phyloP scores from a whole-genome alignment of 2,113 vertebrate genomes.

The Taxidea taxus region DNA sequence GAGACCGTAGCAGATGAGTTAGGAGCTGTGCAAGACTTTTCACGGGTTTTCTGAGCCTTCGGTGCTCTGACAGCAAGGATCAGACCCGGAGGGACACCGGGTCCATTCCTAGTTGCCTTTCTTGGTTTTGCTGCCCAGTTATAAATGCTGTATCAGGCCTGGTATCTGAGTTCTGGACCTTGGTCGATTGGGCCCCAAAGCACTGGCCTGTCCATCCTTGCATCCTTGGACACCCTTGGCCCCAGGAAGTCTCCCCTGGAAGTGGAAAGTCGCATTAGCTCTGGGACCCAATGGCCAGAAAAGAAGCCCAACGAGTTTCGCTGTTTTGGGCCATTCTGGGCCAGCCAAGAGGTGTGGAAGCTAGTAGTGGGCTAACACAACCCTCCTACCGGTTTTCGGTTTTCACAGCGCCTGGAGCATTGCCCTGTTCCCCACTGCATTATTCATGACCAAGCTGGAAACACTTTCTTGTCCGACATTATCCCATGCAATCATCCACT shows the following conservation, averaged over 20 bases:
- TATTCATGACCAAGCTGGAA: background rate
- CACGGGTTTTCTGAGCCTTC: background rate
- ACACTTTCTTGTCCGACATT: accelerated
- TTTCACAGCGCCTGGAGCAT: background rate
- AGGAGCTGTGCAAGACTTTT: background rate
- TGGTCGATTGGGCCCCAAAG: background rate
- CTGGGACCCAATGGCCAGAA: accelerated
- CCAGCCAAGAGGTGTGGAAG: accelerated
- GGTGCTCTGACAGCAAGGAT: background rate
- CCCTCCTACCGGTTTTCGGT: background rate
- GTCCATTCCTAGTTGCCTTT: background rate
- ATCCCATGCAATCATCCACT: background rate
- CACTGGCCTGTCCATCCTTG: accelerated
- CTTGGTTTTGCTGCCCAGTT: background rate
- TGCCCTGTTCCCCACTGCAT: background rate
- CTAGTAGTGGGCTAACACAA: accelerated
- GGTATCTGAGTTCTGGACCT: accelerated
- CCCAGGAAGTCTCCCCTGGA: accelerated
- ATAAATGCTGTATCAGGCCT: background rate
- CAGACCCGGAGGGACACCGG: accelerated
- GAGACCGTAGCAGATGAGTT: accelerated
- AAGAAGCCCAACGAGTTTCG: background rate
- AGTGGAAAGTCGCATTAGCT: background rate
- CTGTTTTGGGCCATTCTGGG: accelerated
- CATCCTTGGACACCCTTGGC: background rate